Base-by-base conservation (phyloP, 2,888 invertebrate species). In the Amphipoea oculea region DNA sequence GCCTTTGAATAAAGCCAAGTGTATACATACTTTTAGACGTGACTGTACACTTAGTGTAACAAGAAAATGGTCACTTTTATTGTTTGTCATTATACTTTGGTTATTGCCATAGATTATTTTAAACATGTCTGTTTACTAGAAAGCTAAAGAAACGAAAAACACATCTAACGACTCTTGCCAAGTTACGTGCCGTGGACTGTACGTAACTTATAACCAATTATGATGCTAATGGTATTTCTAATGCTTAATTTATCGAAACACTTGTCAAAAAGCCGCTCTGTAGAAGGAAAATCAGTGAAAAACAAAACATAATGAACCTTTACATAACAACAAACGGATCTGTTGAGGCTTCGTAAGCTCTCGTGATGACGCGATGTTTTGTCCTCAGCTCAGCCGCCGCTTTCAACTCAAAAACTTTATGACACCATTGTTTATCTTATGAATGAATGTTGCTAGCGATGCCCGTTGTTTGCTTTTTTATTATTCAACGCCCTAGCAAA, bases 391-490 rank as follows among this genome's bases (percentile, higher is more conserved):
- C 76, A 70, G 62, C 72, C 65, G 42, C 60, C 69, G 76, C 78
- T 84, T 82, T 79, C 76, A 84, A 70, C 63, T 87, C 76, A 73
- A 87, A 88, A 89, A 87, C 89, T 89, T 89, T 82, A 82, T 73
- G 89, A 82, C 76, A 70, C 70, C 76, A 79, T 89, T 87, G 89
- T 87, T 84, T 78, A 82, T 82, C 68, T 82, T 76, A 71, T 84
- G 84, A 87, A 84, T 81, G 87, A 85, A 65, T 68, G 87, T 69
- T 73, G 65, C 71, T 68, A 74, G 36, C 63, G 67, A 66, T 62
- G 51, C n/a, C 67, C 67, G 45, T 76, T 82, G 78, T 87, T 78
- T 73, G 11, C 45, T 74, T 86, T 88, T 89, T 74, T 76, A 76
- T 84, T 78, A 73, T 79, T 65, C 77, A 54, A 11, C 54, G 12